phyloP scores from a whole-genome alignment of 2,797 vertebrate species.

The Gymnoscopelus microlampas region DNA sequence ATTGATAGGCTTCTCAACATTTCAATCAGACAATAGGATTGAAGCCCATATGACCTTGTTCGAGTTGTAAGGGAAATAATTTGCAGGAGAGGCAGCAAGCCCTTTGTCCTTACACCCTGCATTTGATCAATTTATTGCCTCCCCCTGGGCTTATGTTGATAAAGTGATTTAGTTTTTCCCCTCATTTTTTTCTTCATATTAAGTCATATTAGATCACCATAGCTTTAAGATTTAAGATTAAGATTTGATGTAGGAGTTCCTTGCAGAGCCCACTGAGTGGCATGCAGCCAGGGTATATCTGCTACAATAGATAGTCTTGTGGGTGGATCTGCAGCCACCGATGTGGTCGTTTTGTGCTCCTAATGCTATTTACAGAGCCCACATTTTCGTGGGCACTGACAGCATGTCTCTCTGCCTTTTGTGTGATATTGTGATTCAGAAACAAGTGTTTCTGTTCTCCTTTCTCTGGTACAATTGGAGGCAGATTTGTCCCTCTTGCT shows the following conservation, averaged over 20 bases:
- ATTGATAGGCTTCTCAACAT: slow-evolving; percentile 37
- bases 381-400: slow-evolving; percentile 77
- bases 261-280: slow-evolving; percentile 59
- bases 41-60: slow-evolving; percentile 20
- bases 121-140: slow-evolving; percentile 8
- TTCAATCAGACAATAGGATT: slow-evolving; percentile 22
- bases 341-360: slow-evolving; percentile 69
- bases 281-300: slow-evolving; percentile 12
- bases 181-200: slow-evolving; percentile 5
- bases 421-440: slow-evolving; percentile 75
- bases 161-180: not conserved
- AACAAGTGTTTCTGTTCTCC: slow-evolving; percentile 71
- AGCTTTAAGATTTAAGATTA: no score
- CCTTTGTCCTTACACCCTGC: slow-evolving; percentile 20
- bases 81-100: not conserved
- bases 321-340: slow-evolving; percentile 72
- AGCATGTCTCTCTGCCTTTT: slow-evolving; percentile 72
- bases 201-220: slow-evolving; percentile 15
- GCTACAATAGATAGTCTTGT: slow-evolving; percentile 51
- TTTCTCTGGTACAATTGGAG: slow-evolving; percentile 70
- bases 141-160: not conserved
- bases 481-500: slow-evolving; percentile 59
- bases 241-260: slow-evolving; percentile 27
- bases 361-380: slow-evolving; percentile 77
- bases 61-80: not conserved